Conservation (phyloP, 1,140 invertebrate genomes). For the Periplaneta americana region DNA sequence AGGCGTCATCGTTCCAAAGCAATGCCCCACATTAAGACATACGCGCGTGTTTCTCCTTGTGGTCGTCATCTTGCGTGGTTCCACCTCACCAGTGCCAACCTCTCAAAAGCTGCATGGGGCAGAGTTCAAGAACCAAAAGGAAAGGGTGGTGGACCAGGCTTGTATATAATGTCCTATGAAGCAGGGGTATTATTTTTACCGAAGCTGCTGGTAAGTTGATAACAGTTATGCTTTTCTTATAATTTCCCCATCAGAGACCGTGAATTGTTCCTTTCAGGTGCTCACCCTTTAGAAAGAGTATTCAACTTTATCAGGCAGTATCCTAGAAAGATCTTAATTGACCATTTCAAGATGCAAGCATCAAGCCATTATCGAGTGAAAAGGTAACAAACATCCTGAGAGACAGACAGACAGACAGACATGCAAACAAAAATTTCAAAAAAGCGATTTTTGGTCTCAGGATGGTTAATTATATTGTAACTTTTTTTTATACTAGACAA, state of each 20-base stretch:
- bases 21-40: conserved; percentile 93
- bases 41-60: conserved; percentile 69
- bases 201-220: conserved; percentile 64
- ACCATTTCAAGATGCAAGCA: too few species aligned
- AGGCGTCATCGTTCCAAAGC: conserved; percentile 60
- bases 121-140: conserved; percentile 56
- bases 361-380: too few species aligned
- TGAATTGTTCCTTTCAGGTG: too few species aligned
- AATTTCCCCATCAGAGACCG: neutral
- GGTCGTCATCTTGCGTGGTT: conserved; percentile 66
- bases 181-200: conserved; percentile 87
- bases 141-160: conserved; percentile 37
- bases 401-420: too few species aligned
- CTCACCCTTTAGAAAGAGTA: too few species aligned
- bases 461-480: too few species aligned
- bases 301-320: too few species aligned
- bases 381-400: too few species aligned
- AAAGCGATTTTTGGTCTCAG: too few species aligned
- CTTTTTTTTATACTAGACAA: too few species aligned
- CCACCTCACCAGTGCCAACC: conserved; percentile 85
- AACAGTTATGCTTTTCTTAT: conserved; percentile 5
- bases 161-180: conserved; percentile 85
- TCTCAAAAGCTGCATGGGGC: conserved; percentile 96
- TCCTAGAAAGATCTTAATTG: too few species aligned
- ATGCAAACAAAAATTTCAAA: too few species aligned